Base-by-base conservation (phyloP, 1,140 invertebrate genomes). In the Drosophila triauraria region DNA sequence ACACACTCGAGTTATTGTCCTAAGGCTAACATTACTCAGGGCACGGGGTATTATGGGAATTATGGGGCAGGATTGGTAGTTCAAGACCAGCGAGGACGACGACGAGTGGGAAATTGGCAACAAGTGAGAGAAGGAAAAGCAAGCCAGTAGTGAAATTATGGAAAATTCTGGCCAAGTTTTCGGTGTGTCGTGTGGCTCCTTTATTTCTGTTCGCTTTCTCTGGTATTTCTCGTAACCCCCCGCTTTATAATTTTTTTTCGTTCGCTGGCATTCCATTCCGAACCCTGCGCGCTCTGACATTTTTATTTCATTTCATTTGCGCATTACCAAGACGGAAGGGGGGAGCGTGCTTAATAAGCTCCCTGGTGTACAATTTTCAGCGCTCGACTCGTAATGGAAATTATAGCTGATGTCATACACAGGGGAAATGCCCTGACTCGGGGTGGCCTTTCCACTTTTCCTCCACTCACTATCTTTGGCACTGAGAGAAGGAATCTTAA, bases 331-430 rank as follows among this genome's bases (percentile, higher is more conserved):
- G 51, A 46, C 13, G 35, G 20, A 13, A 20, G 12, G 43, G 43
- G 20, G 12, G 13, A 62, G 62, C 80, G 60, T 62, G 71, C 85
- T 90, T 90, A 90, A 90, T 90, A 90, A 90, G 85, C 85, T 90
- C 85, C 85, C 85, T 82, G 82, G 85, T 79, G 85, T 90, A 90
- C 85, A 85, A 90, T 90, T 90, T 90, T 79, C 81, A 88, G 85
- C 78, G 85, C 81, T 84, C 81, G 75, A 82, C 75, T 90, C 85
- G 85, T 90, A 90, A 90, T 90, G 85, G 81, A 90, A 90, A 90
- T 90, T 90, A 90, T 90, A 90, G 85, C 85, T 90, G 85, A 90
- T 90, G 85, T 90, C 85, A 90, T 90, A 85, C 85, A 80, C 85
- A 59, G 71, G 85, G 85, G 85, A 88, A 51, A 56, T 61, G 46